These are phyloP conservation scores for Coreoperca whiteheadi DNA, from an alignment of 2,113 vertebrate genomes.

Conservation along the genomic window DNA sequence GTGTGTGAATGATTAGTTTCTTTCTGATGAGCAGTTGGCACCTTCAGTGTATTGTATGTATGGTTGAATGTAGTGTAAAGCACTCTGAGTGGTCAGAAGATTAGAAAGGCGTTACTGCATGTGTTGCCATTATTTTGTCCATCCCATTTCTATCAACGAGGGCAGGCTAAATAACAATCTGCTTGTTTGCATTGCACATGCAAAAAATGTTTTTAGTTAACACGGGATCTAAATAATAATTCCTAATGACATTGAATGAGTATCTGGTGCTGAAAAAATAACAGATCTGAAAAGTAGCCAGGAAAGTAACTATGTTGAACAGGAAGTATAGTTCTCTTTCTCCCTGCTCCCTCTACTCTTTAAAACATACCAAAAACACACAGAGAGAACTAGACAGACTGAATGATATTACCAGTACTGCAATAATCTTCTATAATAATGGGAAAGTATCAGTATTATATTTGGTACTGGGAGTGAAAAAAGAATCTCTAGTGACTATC, in stretches of 20 bases:
- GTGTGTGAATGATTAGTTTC: no score
- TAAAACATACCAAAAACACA: conserved; percentile 11
- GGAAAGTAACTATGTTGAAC: neutral
- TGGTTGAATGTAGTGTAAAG: no score
- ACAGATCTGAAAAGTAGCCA: neutral
- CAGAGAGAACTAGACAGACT: neutral
- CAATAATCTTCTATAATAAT: neutral
- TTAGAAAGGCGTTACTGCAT: neutral
- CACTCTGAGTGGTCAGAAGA: no score
- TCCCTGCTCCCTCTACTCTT: neutral
- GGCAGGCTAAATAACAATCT: neutral
- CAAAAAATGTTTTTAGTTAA: conserved; percentile 1
- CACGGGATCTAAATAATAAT: neutral
- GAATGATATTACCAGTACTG: neutral
- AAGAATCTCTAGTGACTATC: conserved; percentile 5
- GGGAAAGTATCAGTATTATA: neutral
- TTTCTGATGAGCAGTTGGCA: no score
- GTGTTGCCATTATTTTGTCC: neutral
- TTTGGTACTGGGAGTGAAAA: conserved; percentile 3
- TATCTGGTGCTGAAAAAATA: neutral
- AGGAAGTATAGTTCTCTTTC: neutral
- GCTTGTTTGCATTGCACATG: neutral
- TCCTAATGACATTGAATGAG: neutral
- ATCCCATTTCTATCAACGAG: neutral
- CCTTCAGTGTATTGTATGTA: no score